Base-by-base conservation (phyloP, 1,140 invertebrate genomes). In the Papilio aristodemus region DNA sequence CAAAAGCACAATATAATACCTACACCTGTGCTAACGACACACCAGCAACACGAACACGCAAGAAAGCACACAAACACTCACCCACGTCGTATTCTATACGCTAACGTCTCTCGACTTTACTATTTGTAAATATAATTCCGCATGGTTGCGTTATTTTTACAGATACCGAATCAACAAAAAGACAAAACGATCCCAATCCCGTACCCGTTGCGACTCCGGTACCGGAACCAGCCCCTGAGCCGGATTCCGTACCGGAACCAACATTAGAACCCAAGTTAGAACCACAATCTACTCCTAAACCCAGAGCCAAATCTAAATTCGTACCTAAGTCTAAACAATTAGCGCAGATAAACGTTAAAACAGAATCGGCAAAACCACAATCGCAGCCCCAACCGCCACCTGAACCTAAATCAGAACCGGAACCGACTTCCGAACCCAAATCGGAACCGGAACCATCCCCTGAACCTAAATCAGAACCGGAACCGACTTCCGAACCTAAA, bases 141-240 rank as follows among this genome's bases (percentile, higher is more conserved):
- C 88, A 90, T 89, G 86, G 71, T 82, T 73, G 69, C 73, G 71
- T 86, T 86, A 72, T 84, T 85, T 90, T 91, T 89, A 69, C 89
- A 91, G 89, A 89, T 91, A 75, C 82, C 78, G 86, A 86, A 74
- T 92, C 90, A 79, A 80, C 92, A 67, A 58, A 89, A 90, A 79
- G 85, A 91, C n/a, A 86, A 87, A 78, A 83, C 63, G 63, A 83
- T 63, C 82, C 76, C 50, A 70, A 71, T 41, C 88, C 89, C 10
- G 84, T 85, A 76, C 78, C 46, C 46, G 22, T 22, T 54, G 19
- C 46, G 46, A 54, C 46, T 54, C 89, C n/a, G 67, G 77, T 87
- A 63, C 85, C 84, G 0, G 79, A 78, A 75, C 79, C 79, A 6
- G 80, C 75, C 14, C 71, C 81, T 0, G 74, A 72, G 46, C 46